Conservation (phyloP, 2,113 vertebrate species). For the Mola mola region DNA sequence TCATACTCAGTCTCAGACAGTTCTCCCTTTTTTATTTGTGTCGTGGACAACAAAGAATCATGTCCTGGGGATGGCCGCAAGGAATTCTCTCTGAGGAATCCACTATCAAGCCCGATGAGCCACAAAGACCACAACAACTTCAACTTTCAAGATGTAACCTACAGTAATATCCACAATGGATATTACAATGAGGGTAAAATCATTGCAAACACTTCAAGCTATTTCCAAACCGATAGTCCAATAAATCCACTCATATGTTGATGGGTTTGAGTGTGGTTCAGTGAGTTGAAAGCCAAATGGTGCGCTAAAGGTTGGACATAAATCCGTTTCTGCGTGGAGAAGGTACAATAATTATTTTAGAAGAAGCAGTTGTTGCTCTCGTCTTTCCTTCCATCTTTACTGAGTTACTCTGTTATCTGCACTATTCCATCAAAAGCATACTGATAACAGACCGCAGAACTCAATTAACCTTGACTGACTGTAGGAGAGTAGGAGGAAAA, state of each 20-base stretch:
- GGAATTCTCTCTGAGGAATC: slow-evolving; percentile 1
- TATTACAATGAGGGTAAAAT: too few relatives aligned
- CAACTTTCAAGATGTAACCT: neutral
- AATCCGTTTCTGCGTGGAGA: slow-evolving; percentile 90
- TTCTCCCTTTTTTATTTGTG: slow-evolving; percentile 11
- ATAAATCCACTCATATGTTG: slow-evolving; percentile 14
- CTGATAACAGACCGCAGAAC: slow-evolving; percentile 92
- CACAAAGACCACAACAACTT: neutral
- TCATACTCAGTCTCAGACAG: too few relatives aligned
- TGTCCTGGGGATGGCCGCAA: slow-evolving; percentile 15
- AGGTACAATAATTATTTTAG: slow-evolving; percentile 92
- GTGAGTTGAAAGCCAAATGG: slow-evolving; percentile 30
- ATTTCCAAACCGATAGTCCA: slow-evolving; percentile 43
- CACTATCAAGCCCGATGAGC: slow-evolving; percentile 7
- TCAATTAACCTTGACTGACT: slow-evolving; percentile 91
- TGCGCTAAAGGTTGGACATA: slow-evolving; percentile 86
- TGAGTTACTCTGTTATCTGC: slow-evolving; percentile 90
- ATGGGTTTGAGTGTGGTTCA: slow-evolving; percentile 13
- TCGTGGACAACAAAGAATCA: slow-evolving; percentile 2
- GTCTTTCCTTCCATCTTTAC: slow-evolving; percentile 86
- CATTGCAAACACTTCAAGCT: slow-evolving; percentile 2
- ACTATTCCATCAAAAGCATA: slow-evolving; percentile 89
- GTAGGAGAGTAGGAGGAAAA: slow-evolving; percentile 77
- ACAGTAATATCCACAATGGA: too few relatives aligned
- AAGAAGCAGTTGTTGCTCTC: slow-evolving; percentile 88